Evolutionary conservation across 2,888 invertebrate genomes (phyloP).

Genomic region (Leptinotarsa peninsularis): DNA sequence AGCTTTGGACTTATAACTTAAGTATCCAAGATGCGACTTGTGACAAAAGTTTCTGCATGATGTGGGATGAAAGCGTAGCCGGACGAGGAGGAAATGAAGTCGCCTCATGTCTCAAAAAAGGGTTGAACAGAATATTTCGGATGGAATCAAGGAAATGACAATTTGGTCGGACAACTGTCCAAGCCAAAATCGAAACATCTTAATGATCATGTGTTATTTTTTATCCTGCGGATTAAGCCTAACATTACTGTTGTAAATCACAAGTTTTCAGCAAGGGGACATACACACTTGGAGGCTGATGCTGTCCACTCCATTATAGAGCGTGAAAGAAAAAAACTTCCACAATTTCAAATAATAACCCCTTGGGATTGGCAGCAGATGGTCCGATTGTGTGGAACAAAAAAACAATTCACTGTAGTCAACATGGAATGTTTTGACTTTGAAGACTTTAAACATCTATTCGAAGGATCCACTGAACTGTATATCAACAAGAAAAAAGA

Average conservation of each 20-base stretch:
- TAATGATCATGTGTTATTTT: conserved; percentile 35
- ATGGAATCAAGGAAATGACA: conserved; percentile 11
- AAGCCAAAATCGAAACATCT: conserved; percentile 28
- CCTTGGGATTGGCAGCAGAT: conserved; percentile 43
- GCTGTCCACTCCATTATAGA: conserved; percentile 39
- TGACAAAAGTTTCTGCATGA: conserved; percentile 33
- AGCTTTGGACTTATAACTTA: conserved; percentile 47
- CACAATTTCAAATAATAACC: conserved; percentile 36
- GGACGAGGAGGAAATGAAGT: conserved; percentile 47
- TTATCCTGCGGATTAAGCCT: conserved; percentile 22
- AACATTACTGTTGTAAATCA: conserved; percentile 22
- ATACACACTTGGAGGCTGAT: conserved; percentile 36
- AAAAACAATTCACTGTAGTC: no score
- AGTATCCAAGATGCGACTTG: conserved; percentile 34
- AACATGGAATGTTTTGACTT: conserved; percentile 20
- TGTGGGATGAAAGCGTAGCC: conserved; percentile 44
- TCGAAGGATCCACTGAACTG: not conserved
- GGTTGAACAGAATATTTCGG: conserved; percentile 16
- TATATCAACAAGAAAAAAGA: not conserved
- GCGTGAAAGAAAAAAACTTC: conserved; percentile 36
- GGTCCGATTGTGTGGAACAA: not conserved
- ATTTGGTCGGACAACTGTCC: conserved; percentile 36
- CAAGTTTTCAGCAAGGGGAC: conserved; percentile 28
- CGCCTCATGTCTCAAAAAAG: conserved; percentile 45
- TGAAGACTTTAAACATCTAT: conserved; percentile 19